Base-by-base conservation (phyloP, 2,797 vertebrate genomes). In the Molossus molossus region DNA sequence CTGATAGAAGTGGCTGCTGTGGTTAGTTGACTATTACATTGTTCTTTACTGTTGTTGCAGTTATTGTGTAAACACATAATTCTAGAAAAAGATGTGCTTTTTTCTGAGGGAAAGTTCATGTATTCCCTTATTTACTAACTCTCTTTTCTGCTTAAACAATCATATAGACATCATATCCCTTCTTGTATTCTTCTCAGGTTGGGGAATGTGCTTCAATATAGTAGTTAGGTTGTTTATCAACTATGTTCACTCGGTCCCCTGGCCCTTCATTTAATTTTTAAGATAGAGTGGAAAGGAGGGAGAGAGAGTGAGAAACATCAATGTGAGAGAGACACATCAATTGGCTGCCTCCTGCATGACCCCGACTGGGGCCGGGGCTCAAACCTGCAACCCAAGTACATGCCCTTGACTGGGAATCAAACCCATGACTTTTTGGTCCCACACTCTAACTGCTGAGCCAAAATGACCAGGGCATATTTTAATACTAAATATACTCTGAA, bases 21-120 rank as follows among this genome's bases (percentile, higher is more conserved):
- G n/a, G 62, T 97, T 70, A 93, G 77, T 57, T 96, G 94, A 90
- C 18, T 33, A 91, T 96, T 82, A 90, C 9, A 25, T 40, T 83
- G 29, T 75, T 94, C 2, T 97, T 93, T 86, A 50, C 25, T 83
- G 1, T n/a, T 53, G 3, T 21, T 58, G 1, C 10, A 14, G 7
- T 62, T 96, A 23, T 87, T 10, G 5, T 87, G n/a, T 65, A 94
- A 88, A 88, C 8, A 77, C 82, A 82, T 67, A 95, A 81, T 65
- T 11, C 64, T 37, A 94, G 2, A 33, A 67, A 95, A 96, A 48
- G 76, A 27, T 64, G 29, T 67, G 9, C 76, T 94, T 98, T 97
- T 0, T 37, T 70, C 2, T 86, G 17, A 93, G 5, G 79, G 87
- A 87, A 45, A 37, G 21, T 17, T 6, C 33, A 27, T 21, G 1